Conservation (phyloP, 2,797 vertebrate species). For the Hyperoplus lanceolatus region DNA sequence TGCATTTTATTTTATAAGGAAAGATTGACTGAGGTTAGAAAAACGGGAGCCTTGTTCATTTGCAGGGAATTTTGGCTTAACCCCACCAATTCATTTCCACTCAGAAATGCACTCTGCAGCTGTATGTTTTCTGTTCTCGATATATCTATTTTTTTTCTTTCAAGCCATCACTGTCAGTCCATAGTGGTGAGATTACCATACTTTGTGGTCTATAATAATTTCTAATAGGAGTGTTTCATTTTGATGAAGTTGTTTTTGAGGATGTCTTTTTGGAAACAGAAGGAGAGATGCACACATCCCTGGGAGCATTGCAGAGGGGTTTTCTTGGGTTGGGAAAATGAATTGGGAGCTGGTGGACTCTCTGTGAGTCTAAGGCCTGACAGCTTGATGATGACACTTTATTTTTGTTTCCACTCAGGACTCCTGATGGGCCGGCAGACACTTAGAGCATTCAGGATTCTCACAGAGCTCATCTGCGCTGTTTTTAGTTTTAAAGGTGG, state of each 20-base stretch:
- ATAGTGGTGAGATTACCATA: conserved; percentile 21
- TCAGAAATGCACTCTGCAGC: conserved; percentile 23
- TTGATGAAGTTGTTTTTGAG: conserved; percentile 43
- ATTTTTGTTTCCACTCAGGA: conserved; percentile 80
- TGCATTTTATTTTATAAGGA: conserved; percentile 39
- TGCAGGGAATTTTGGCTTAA: conserved; percentile 43
- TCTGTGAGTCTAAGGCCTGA: conserved; percentile 50
- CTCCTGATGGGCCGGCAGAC: conserved; percentile 45
- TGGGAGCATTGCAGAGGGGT: conserved; percentile 42
- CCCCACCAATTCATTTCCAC: conserved; percentile 42
- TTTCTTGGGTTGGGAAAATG: conserved; percentile 71
- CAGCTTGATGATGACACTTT: conserved; percentile 72
- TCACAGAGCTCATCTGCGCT: conserved; percentile 49
- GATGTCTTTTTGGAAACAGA: conserved; percentile 30
- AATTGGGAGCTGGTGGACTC: conserved; percentile 56
- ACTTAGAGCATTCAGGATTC: conserved; percentile 67
- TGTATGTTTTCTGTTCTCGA: conserved; percentile 34
- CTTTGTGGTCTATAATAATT: conserved; percentile 44
- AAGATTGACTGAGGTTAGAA: conserved; percentile 66
- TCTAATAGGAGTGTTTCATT: conserved; percentile 49
- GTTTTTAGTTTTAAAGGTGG: conserved; percentile 16
- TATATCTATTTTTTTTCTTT: conserved; percentile 31
- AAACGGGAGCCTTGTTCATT: conserved; percentile 65
- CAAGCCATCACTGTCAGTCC: conserved; percentile 19
- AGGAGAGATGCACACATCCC: conserved; percentile 40